A percentile compares a stretch with the other conserved stretches of the same genome.
Conservation (phyloP, 1,140 invertebrate species). For the Trichonephila clavata region DNA sequence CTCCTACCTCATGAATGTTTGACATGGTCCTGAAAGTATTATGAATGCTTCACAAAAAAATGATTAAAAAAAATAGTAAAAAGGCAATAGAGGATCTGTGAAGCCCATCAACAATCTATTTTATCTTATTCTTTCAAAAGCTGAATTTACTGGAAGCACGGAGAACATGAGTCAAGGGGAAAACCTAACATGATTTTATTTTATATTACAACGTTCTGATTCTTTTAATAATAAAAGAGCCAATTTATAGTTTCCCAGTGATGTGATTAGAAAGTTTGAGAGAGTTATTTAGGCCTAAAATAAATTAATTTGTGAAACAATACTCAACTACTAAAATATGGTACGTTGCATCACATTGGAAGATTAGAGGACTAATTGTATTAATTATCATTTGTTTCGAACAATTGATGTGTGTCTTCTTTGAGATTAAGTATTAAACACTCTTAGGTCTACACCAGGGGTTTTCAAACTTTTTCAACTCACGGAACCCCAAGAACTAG, state of each 20-base stretch:
- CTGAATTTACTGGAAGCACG: background rate
- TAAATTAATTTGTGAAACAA: background rate
- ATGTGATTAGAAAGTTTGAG: background rate
- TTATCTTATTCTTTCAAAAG: background rate
- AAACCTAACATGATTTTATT: background rate
- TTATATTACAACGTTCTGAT: background rate
- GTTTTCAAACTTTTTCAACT: too few relatives aligned
- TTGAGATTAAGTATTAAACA: too few relatives aligned
- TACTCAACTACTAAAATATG: background rate
- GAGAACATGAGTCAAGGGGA: background rate
- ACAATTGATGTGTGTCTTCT: too few relatives aligned
- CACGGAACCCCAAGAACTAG: too few relatives aligned
- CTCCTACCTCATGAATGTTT: slow-evolving; percentile 66
- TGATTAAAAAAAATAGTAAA: background rate
- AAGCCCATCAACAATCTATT: slow-evolving; percentile 29
- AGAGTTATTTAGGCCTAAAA: background rate
- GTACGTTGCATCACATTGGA: too few relatives aligned
- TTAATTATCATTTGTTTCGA: too few relatives aligned
- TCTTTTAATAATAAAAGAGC: background rate
- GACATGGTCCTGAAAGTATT: slow-evolving; percentile 56
- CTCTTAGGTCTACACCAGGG: too few relatives aligned
- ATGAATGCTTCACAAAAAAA: slow-evolving; percentile 64
- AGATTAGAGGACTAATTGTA: too few relatives aligned
- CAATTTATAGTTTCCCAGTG: background rate
- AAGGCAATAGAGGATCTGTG: background rate